Base-by-base conservation (phyloP, 1,140 invertebrate species). In the Camponotus floridanus region DNA sequence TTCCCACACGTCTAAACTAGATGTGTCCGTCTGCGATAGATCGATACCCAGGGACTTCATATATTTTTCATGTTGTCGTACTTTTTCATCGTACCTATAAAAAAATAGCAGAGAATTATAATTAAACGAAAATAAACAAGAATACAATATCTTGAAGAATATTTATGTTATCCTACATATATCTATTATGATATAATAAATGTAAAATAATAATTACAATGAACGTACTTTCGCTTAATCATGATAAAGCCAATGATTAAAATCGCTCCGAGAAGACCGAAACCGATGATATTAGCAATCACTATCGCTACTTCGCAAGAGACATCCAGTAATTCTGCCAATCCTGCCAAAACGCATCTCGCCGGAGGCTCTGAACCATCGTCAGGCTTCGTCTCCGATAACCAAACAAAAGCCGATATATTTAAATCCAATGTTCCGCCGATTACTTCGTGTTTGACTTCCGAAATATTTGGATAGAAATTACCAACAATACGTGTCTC, bases 1-100 rank as follows among this genome's bases (percentile, higher is more conserved):
- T 94, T 99, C 98, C 98, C 98, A 99, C 90, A 98, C 97, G 91
- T 98, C 98, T 13, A 98, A 94, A 15, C 95, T 94, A 0, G 93
- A 95, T 80, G 95, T 91, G 11, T 95, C 94, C 48, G 93, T 91
- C 76, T 96, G 94, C 1, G 96, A 90, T 7, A 97, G 94, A 90
- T 97, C 96, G 18, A 97, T 94, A 4, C 97, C 97, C 33, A 98
- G 95, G 70, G 97, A 96, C 87, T 97, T 96, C 95, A 98, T 97
- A 62, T 97, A 96, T 73, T 97, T 96, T 83, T 97, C 96, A 0
- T 97, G 97, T 13, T 95, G 92, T 36, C 95, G 94, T 7, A 98
- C 96, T 91, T 97, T 97, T 26, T 96, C 95, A 85, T 98, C 97
- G 90, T 98, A 98, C 42, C 97, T 97, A 89, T 51, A 76, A 68